Percentiles rank a stretch among this genome's conserved stretches.
phyloP scores from a whole-genome alignment of 2,888 invertebrate genomes.

The Netelia virgata region DNA sequence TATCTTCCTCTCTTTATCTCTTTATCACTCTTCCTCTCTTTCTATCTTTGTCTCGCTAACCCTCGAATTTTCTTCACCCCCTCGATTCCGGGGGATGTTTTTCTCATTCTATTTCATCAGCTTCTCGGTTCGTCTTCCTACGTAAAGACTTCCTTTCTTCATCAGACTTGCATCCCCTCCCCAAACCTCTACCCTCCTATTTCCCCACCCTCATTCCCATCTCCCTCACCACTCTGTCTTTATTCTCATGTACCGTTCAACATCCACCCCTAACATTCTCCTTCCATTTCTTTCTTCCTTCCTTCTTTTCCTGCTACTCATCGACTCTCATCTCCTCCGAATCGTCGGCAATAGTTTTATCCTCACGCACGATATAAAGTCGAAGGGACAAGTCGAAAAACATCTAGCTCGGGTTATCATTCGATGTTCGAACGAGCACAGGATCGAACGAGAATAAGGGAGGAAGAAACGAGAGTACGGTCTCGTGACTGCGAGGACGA shows the following conservation, averaged over 20 bases:
- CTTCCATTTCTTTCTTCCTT: background rate
- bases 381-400: slow-evolving; percentile 4
- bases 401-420: background rate
- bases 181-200: too few species aligned
- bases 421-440: background rate
- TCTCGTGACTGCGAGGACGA: slow-evolving; percentile 18
- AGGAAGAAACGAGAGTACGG: slow-evolving; percentile 2
- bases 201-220: slow-evolving; percentile 28
- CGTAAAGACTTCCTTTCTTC: slow-evolving; percentile 66
- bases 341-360: background rate
- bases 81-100: too few species aligned
- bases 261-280: background rate
- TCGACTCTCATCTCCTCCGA: slow-evolving; percentile 5
- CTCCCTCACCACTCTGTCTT: slow-evolving; percentile 23
- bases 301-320: slow-evolving; percentile 12
- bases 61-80: too few species aligned
- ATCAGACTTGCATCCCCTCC: background rate
- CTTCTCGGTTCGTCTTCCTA: too few species aligned
- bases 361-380: slow-evolving; percentile 1
- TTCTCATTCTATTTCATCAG: too few species aligned
- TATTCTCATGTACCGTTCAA: background rate
- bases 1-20: background rate
- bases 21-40: slow-evolving; percentile 10
- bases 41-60: slow-evolving; percentile 1
- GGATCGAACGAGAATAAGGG: slow-evolving; percentile 15